phyloP scores from a whole-genome alignment of 23 tunicate species.

The Styela clava region DNA sequence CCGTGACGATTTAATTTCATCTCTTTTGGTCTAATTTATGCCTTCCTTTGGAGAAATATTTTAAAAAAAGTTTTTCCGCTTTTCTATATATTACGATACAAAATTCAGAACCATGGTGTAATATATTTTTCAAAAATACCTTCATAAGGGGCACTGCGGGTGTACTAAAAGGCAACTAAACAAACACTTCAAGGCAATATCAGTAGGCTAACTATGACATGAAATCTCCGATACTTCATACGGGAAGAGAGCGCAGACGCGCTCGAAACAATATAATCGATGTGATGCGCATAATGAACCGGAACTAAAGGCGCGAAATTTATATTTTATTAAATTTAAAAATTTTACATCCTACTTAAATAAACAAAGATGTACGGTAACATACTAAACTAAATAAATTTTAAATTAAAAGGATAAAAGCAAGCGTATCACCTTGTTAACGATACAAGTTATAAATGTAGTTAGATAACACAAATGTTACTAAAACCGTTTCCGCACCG shows the following conservation, averaged over 20 bases:
- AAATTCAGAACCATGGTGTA: no score
- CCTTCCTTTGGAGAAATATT: background rate
- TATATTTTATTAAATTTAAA: slow-evolving; percentile 13
- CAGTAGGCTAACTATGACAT: background rate
- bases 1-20: background rate
- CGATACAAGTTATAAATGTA: background rate
- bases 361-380: background rate
- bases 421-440: background rate
- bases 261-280: slow-evolving; percentile 1
- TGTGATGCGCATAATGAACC: slow-evolving; percentile 4
- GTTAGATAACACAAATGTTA: background rate
- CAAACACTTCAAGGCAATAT: slow-evolving; percentile 12
- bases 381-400: background rate
- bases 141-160: background rate
- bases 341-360: background rate
- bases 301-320: slow-evolving; percentile 25
- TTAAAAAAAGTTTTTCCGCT: background rate
- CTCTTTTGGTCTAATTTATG: background rate
- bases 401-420: background rate
- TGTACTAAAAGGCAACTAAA: slow-evolving; percentile 17
- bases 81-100: background rate
- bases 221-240: slow-evolving; percentile 6
- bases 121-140: background rate
- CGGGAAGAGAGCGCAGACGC: background rate
- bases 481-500: background rate